Evolutionary conservation across 2,113 vertebrate species (phyloP).

Genomic region (Leiothrix lutea): DNA sequence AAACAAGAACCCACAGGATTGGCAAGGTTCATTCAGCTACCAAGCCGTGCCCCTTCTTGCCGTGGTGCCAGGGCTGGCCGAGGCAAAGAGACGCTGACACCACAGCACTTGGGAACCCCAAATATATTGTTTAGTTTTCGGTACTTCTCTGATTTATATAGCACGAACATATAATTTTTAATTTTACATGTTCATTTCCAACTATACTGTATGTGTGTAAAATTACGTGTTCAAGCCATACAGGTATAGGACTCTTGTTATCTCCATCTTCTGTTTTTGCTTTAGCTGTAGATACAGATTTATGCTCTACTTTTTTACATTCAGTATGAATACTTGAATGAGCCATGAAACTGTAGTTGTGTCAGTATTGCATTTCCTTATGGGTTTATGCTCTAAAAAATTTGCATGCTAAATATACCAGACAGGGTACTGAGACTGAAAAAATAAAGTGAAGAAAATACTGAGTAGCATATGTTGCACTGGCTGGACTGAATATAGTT

Average conservation of each 20-base stretch:
- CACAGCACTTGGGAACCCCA: background rate
- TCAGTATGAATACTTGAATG: background rate
- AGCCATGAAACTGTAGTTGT: background rate
- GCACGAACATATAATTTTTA: background rate
- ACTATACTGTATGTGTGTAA: background rate
- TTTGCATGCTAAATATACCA: background rate
- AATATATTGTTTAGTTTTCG: background rate
- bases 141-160: background rate
- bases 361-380: background rate
- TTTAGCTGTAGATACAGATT: background rate
- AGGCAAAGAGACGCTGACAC: too few relatives aligned
- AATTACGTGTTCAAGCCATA: background rate
- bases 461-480: background rate
- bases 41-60: too few relatives aligned
- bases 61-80: too few relatives aligned
- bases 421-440: background rate
- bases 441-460: background rate
- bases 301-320: background rate
- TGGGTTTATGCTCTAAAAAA: background rate
- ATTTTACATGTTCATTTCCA: background rate
- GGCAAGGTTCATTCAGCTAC: too few relatives aligned
- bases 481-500: background rate
- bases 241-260: background rate
- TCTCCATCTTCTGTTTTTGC: background rate
- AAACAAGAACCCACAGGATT: too few relatives aligned